Evolutionary conservation across 2,113 vertebrate species (phyloP).

Genomic region (Xiphophorus hellerii): DNA sequence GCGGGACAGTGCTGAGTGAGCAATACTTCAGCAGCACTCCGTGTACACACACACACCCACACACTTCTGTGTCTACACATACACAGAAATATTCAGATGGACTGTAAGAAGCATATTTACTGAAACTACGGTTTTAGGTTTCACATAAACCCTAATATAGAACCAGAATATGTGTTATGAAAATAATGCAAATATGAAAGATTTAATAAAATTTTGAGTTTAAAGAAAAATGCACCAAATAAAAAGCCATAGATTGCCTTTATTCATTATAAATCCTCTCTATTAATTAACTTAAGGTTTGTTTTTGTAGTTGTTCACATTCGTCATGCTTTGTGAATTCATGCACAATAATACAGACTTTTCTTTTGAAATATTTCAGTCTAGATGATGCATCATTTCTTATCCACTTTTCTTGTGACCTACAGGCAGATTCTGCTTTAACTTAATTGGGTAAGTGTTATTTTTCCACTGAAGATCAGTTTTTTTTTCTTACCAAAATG

Average conservation of each 20-base stretch:
- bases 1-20: too few species aligned
- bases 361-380: too few species aligned
- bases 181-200: background rate
- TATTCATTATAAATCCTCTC: too few species aligned
- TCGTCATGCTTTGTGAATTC: background rate
- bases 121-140: background rate
- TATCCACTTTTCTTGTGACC: too few species aligned
- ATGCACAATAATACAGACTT: too few species aligned
- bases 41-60: slow-evolving; percentile 11
- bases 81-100: slow-evolving; percentile 16
- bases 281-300: background rate
- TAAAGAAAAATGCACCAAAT: background rate
- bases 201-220: background rate
- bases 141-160: background rate
- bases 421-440: background rate
- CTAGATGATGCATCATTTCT: too few species aligned
- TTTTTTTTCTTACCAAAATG: too few species aligned
- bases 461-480: background rate
- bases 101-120: background rate
- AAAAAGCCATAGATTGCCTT: background rate
- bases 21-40: too few species aligned
- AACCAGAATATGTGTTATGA: background rate
- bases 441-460: background rate
- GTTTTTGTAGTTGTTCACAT: background rate
- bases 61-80: slow-evolving; percentile 1